phyloP scores from a whole-genome alignment of 2,888 invertebrate genomes.

The Keiferia lycopersicella region DNA sequence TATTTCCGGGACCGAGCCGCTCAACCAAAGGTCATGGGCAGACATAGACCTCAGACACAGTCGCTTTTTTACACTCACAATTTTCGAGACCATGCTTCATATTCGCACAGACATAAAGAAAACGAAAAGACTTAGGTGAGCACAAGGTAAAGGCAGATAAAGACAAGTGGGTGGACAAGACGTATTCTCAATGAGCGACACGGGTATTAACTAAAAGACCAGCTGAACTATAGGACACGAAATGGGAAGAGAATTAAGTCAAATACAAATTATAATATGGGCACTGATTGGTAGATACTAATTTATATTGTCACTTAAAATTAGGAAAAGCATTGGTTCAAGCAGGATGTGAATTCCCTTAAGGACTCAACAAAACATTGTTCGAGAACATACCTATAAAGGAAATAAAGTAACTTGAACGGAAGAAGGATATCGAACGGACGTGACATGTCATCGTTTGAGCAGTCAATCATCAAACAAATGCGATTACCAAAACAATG shows the following conservation, averaged over 20 bases:
- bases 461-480: constrained; percentile 10
- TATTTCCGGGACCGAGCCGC: constrained; percentile 16
- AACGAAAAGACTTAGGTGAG: constrained; percentile 10
- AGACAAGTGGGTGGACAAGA: constrained; percentile 22
- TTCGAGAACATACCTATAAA: neutral
- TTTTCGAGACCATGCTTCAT: constrained; percentile 10
- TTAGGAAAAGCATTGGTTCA: neutral
- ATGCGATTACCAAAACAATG: constrained; percentile 18
- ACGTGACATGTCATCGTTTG: constrained; percentile 11
- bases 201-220: neutral
- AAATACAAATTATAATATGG: neutral
- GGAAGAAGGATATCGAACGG: constrained; percentile 19
- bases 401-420: constrained; percentile 12
- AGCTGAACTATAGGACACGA: neutral
- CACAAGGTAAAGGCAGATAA: constrained; percentile 13
- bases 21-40: constrained; percentile 22
- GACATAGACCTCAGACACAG: constrained; percentile 21
- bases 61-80: neutral
- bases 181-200: constrained; percentile 11
- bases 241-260: neutral
- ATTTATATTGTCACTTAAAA: neutral
- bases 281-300: too few species aligned
- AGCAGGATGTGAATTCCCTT: neutral
- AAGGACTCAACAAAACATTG: neutral
- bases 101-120: constrained; percentile 2